These are phyloP conservation scores for Cynopterus brachyotis DNA, from an alignment of 2,113 vertebrate genomes.

Conservation along the genomic window DNA sequence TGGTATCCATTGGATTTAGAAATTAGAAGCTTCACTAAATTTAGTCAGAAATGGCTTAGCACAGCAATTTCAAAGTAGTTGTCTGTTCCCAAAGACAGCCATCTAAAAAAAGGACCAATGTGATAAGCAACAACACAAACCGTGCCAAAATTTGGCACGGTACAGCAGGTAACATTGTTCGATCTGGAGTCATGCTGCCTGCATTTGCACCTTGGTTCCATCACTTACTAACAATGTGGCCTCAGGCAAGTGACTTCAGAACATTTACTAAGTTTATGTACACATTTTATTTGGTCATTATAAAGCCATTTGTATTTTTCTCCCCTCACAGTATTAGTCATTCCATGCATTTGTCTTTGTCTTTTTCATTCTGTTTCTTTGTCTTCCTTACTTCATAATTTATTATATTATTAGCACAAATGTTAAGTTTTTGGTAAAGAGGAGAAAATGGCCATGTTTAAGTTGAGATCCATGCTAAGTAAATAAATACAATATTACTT, in stretches of 20 bases:
- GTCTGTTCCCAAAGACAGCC: neutral
- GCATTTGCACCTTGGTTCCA: neutral
- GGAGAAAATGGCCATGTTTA: neutral
- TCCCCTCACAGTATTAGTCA: neutral
- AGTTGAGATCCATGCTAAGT: neutral
- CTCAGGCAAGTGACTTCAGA: neutral
- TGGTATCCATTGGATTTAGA: neutral
- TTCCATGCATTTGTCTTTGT: neutral
- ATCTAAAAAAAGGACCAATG: neutral
- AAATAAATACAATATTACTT: neutral
- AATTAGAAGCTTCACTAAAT: neutral
- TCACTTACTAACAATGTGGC: neutral
- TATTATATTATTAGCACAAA: neutral
- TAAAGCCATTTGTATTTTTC: neutral
- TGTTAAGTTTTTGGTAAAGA: neutral
- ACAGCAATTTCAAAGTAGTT: neutral
- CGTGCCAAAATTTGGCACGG: neutral
- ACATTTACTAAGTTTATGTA: neutral
- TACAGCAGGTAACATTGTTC: accelerated
- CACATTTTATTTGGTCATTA: neutral
- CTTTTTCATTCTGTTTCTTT: neutral
- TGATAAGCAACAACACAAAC: neutral
- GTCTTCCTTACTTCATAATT: neutral
- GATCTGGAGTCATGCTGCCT: neutral
- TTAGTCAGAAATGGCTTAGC: neutral